Evolutionary conservation across 2,888 invertebrate genomes (phyloP).

Genomic region (Tachystola acroxantha): DNA sequence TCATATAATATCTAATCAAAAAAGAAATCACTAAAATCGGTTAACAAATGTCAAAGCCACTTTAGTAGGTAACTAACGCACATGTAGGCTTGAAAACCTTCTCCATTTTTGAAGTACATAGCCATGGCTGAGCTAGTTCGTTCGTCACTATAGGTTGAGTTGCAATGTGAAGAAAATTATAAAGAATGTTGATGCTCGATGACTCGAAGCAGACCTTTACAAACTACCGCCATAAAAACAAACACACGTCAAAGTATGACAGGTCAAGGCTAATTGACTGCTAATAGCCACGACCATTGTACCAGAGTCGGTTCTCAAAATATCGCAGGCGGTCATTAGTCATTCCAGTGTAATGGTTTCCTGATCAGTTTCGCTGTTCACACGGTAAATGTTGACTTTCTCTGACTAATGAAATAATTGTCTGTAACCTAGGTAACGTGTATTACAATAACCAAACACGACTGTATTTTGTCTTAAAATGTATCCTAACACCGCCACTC

Average conservation of each 20-base stretch:
- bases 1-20: too few relatives aligned
- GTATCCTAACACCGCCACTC: too few relatives aligned
- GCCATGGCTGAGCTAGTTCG: too few relatives aligned
- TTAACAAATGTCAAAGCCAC: too few relatives aligned
- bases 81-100: too few relatives aligned
- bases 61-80: too few relatives aligned
- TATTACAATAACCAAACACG: too few relatives aligned
- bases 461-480: too few relatives aligned
- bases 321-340: constrained; percentile 27
- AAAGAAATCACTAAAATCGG: too few relatives aligned
- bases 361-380: constrained; percentile 19
- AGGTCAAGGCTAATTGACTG: constrained; percentile 31
- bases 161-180: too few relatives aligned
- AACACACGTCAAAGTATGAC: constrained; percentile 18
- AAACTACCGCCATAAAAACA: constrained; percentile 15
- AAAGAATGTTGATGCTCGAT: not conserved
- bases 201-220: not conserved
- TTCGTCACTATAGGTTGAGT: too few relatives aligned
- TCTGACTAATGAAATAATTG: not conserved
- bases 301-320: constrained; percentile 11
- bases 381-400: constrained; percentile 10
- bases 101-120: too few relatives aligned
- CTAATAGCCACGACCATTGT: constrained; percentile 25
- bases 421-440: not conserved
- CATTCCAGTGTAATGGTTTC: constrained; percentile 21